phyloP scores from a whole-genome alignment of 2,113 vertebrate genomes.

The Macrotus californicus region DNA sequence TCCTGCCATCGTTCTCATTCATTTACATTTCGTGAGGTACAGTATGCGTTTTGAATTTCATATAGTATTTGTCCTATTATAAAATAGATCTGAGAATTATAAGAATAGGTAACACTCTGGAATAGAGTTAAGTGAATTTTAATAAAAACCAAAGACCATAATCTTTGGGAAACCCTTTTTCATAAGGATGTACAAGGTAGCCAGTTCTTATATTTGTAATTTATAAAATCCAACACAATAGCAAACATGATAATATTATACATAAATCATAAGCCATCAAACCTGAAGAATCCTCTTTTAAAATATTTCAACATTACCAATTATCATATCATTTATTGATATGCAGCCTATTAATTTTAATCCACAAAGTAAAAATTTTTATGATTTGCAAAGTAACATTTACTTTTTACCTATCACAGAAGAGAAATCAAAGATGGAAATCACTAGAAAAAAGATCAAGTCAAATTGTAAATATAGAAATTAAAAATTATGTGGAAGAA shows the following conservation, averaged over 20 bases:
- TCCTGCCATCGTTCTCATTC: conserved; percentile 66
- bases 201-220: background rate
- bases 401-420: conserved; percentile 67
- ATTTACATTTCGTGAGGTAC: conserved; percentile 77
- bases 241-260: background rate
- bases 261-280: background rate
- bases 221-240: background rate
- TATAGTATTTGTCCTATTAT: background rate
- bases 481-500: conserved; percentile 38
- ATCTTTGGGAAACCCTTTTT: background rate
- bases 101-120: background rate
- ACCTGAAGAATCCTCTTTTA: background rate
- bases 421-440: conserved; percentile 78
- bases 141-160: background rate
- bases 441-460: conserved; percentile 29
- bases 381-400: conserved; percentile 16
- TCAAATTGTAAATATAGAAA: background rate
- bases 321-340: background rate
- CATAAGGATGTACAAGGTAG: background rate
- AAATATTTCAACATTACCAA: background rate
- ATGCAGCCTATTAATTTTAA: background rate
- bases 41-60: background rate
- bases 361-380: background rate
- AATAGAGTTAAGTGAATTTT: background rate
- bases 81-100: background rate